These are phyloP conservation scores for Hippotragus niger DNA, from an alignment of 2,113 vertebrate species.

Conservation along the genomic window DNA sequence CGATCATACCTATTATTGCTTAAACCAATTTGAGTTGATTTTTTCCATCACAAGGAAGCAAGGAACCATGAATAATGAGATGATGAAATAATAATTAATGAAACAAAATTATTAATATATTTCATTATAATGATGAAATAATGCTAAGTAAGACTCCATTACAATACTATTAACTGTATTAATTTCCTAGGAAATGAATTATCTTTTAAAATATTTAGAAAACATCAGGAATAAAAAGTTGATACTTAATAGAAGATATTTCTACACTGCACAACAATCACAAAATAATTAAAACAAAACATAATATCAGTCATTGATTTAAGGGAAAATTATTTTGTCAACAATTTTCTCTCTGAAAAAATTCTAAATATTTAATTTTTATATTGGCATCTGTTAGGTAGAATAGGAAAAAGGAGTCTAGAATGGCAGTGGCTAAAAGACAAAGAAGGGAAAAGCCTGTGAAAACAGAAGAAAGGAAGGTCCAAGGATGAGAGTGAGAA, in stretches of 20 bases:
- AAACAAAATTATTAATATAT: background rate
- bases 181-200: background rate
- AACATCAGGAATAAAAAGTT: background rate
- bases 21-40: background rate
- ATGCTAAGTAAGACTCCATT: background rate
- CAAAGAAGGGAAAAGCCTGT: rapidly evolving
- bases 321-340: background rate
- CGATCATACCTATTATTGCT: background rate
- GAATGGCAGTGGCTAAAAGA: background rate
- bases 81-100: background rate
- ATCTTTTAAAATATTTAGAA: conserved; percentile 8
- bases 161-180: background rate
- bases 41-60: background rate
- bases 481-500: background rate
- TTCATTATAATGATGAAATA: background rate
- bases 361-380: background rate
- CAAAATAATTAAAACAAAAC: background rate
- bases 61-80: background rate
- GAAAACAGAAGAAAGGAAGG: background rate
- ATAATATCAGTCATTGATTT: background rate
- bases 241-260: background rate
- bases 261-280: background rate
- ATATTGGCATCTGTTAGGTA: background rate
- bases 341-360: background rate
- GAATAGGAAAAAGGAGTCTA: background rate